Evolutionary conservation across 2,888 invertebrate genomes (phyloP), one percentile per base, ranked within the genome.

Genomic region (Epirrhoe tristata): DNA sequence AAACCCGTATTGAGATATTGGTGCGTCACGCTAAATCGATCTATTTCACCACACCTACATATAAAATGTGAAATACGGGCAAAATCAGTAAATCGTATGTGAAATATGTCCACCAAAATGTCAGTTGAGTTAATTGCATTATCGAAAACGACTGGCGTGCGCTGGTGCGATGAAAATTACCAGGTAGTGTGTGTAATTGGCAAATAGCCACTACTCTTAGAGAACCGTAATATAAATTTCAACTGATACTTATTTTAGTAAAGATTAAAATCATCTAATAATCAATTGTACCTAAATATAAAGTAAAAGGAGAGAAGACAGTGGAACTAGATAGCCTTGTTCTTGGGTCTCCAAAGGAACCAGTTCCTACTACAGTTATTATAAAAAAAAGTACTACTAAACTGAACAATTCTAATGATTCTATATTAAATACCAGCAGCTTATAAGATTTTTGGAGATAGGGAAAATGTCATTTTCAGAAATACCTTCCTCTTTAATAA

Each of bases 91-190:
- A 67, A 5, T 52, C 39, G 51, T 52, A 52, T 51, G 59, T 71
- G 66, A 68, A 72, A 73, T 69, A 61, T 36, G 50, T 58, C 17
- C 14, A 46, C 58, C 36, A 65, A 61, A 59, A 61, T 74, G 68
- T 74, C 74, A 75, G 66, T 64, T 52, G 48, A 67, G 57, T 57
- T 75, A 74, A 78, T 77, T 75, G 76, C 74, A 71, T 59, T 76
- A 74, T 75, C 56, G 75, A 71, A 74, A 78, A 75, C 72, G 66
- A 74, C 73, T 77, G 66, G 77, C 51, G 69, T 64, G 70, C 72
- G 73, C 60, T 74, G 61, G 61, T 74, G 67, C 77, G 77, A 46
- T 72, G 54, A 72, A 73, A 75, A 75, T 74, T 70, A 66, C 58
- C 66, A 57, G 57, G 59, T 53, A 57, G 56, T 63, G 24, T 53